Evolutionary conservation across 2,797 vertebrate genomes (phyloP).

Genomic region (Pseudotriccus pelzelni): DNA sequence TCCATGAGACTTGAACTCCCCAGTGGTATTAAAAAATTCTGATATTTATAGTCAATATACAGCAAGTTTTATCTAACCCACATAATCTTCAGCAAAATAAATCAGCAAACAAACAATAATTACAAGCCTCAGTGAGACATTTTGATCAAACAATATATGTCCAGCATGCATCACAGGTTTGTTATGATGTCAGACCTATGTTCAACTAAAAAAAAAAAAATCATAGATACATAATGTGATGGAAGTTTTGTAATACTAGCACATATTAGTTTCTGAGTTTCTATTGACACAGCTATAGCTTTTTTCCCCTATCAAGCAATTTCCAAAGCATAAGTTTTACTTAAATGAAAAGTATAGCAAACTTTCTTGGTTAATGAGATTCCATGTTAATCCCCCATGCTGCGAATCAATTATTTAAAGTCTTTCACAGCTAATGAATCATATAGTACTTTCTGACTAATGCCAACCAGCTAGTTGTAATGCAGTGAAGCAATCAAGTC

Average conservation of each 20-base stretch:
- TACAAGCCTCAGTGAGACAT: background rate
- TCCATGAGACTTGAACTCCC: background rate
- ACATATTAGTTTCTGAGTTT: background rate
- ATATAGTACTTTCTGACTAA: conserved; percentile 64
- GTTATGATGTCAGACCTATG: background rate
- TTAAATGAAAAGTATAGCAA: conserved; percentile 63
- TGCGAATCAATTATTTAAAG: conserved; percentile 73
- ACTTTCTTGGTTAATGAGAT: conserved; percentile 65
- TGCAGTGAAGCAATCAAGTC: conserved; percentile 34
- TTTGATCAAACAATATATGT: background rate
- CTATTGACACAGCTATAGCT: background rate
- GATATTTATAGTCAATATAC: background rate
- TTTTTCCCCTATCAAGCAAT: conserved; percentile 12
- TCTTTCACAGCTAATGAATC: conserved; percentile 69
- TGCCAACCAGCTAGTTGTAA: conserved; percentile 61
- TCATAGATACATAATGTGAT: background rate
- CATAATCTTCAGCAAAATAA: background rate
- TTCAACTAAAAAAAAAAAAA: background rate
- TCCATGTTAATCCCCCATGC: conserved; percentile 56
- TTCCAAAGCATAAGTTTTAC: conserved; percentile 16
- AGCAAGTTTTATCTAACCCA: background rate
- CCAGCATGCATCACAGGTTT: background rate
- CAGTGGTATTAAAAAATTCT: background rate
- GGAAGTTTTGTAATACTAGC: background rate
- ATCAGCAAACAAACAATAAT: background rate